Evolutionary conservation across 92 coral and sea anemone species (phyloP).

Genomic region (Metridium senile): DNA sequence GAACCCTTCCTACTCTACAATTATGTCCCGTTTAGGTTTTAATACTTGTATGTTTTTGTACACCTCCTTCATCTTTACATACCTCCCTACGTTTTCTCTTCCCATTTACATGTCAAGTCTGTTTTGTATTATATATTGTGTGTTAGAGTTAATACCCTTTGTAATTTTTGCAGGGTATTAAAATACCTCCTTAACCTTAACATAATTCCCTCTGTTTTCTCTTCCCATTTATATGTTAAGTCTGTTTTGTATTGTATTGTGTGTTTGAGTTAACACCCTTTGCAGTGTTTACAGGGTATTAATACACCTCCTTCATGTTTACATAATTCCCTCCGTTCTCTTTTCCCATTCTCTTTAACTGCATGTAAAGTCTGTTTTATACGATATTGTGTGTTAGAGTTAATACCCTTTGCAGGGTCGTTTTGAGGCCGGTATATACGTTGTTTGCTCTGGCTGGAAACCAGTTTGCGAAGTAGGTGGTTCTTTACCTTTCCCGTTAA

Average conservation of each 20-base stretch:
- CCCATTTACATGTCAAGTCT: conserved; percentile 1
- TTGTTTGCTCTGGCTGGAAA: conserved; percentile 7
- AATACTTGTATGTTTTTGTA: too few relatives aligned
- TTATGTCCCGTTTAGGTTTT: too few relatives aligned
- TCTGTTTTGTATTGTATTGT: conserved; percentile 9
- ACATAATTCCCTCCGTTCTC: background rate
- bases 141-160: background rate
- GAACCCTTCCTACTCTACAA: too few relatives aligned
- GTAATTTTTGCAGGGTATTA: too few relatives aligned
- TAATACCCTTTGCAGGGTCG: background rate
- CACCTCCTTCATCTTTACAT: too few relatives aligned
- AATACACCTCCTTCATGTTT: too few relatives aligned
- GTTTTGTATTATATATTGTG: conserved; percentile 2
- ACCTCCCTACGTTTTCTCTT: background rate
- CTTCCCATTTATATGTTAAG: background rate
- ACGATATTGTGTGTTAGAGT: background rate
- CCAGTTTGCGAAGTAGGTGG: background rate
- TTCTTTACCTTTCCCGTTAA: background rate
- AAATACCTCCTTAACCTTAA: too few relatives aligned
- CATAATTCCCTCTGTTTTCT: background rate
- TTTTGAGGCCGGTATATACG: background rate
- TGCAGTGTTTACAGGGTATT: too few relatives aligned
- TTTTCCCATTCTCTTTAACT: background rate
- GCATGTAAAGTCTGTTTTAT: conserved; percentile 8
- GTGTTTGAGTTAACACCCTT: background rate